Evolutionary conservation across 1,140 invertebrate genomes (phyloP).

Genomic region (Brachionus plicatilis): DNA sequence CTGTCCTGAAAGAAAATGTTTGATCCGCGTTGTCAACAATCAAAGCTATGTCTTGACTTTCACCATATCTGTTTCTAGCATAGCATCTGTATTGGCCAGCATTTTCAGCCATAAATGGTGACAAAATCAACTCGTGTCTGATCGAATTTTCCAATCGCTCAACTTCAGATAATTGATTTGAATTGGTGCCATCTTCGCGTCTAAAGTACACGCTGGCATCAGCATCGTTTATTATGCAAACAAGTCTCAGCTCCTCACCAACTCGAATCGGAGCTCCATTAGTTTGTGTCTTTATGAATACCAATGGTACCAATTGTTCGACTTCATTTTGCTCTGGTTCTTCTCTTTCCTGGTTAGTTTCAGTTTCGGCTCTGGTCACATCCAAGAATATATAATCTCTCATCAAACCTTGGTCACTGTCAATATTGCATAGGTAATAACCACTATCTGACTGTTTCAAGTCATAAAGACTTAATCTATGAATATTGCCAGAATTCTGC

Average conservation of each 20-base stretch:
- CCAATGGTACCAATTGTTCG: not conserved
- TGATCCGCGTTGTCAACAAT: not conserved
- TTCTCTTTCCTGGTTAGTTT: not conserved
- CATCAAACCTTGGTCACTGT: not conserved
- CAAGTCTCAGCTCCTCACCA: not conserved
- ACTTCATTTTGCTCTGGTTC: not conserved
- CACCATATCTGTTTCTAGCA: conserved; percentile 21
- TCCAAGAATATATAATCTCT: conserved; percentile 25
- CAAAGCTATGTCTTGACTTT: not conserved
- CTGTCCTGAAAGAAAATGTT: conserved; percentile 15
- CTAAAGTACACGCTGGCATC: not conserved
- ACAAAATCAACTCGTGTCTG: not conserved
- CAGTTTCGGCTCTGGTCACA: not conserved
- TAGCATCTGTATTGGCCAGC: not conserved
- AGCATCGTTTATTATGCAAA: conserved; percentile 1
- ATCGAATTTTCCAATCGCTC: not conserved
- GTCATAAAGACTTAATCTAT: not conserved
- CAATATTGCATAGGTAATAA: conserved; percentile 14
- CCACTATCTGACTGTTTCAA: not conserved
- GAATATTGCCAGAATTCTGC: not conserved
- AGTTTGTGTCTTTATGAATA: not conserved
- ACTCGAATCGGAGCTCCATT: conserved; percentile 4
- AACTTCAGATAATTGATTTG: not conserved
- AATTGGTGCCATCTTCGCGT: not conserved
- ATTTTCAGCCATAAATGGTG: not conserved